These are phyloP conservation scores for Crypturellus undulatus DNA, from an alignment of 2,113 vertebrate genomes.

Conservation along the genomic window DNA sequence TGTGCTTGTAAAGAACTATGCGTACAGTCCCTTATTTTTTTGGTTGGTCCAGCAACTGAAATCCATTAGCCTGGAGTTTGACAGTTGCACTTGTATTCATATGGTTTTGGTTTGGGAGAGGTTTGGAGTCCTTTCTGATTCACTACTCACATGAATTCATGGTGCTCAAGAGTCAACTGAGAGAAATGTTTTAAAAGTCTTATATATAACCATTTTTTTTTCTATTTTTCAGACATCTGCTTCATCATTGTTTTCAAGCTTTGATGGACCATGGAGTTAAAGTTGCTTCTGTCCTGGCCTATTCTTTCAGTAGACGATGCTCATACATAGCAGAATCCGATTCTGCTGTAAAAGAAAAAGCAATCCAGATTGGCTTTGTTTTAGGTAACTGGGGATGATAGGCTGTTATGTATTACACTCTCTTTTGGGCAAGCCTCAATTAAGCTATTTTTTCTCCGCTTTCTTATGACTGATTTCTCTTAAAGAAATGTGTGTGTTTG, in stretches of 20 bases:
- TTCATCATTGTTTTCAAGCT: conserved; percentile 99
- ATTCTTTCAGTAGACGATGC: conserved; percentile 96
- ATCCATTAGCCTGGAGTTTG: not conserved
- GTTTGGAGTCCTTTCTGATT: not conserved
- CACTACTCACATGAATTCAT: not conserved
- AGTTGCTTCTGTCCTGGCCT: conserved; percentile 96
- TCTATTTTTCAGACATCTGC: conserved; percentile 86
- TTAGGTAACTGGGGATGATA: conserved; percentile 82
- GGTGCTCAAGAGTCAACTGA: not conserved
- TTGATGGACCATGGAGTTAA: conserved; percentile 99
- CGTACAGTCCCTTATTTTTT: not conserved
- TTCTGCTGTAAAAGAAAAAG: conserved; percentile 95
- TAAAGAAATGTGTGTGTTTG: not conserved
- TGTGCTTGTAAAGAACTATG: not conserved
- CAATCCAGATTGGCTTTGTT: conserved; percentile 97
- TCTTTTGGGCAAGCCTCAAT: not conserved
- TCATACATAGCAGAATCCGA: conserved; percentile 97
- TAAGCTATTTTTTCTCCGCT: not conserved
- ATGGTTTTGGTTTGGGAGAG: not conserved
- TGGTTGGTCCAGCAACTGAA: not conserved
- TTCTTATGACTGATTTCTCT: not conserved
- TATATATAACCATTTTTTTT: not conserved
- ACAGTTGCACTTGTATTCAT: not conserved
- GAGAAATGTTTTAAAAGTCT: not conserved
- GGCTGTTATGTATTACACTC: not conserved